Evolutionary conservation across 2,888 invertebrate species (phyloP), one percentile per base, ranked within the genome.

Genomic region (Diarsia mendica): DNA sequence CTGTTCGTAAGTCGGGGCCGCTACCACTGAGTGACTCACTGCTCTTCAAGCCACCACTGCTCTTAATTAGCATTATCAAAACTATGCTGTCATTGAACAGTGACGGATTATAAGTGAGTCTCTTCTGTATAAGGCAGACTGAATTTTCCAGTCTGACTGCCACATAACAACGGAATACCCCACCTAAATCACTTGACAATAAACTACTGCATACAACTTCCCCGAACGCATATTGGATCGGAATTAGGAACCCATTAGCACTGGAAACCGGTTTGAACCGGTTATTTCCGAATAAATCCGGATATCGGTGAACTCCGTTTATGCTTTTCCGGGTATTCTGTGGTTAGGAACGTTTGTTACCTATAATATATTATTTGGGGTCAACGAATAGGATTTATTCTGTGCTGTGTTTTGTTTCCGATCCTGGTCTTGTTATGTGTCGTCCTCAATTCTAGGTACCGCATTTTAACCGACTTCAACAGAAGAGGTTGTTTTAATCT

Each of bases 301-400:
- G 88, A 86, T 86, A 87, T 83, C 86, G 75, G 75, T 80, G 78
- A 82, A 82, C 84, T 81, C 88, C 86, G 81, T 77, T 82, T 82
- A 82, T 86, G 84, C 83, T 84, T 80, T 74, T 72, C 84, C 83
- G 85, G 72, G 80, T 82, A 83, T 89, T 83, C 79, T 70, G 73
- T 66, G 84, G 87, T 83, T 70, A 48, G 51, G 55, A 75, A 65
- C 79, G 77, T 73, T 80, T 66, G 69, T 80, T 75, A 82, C 49
- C 68, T 66, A 69, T 77, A 55, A 55, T 55, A 82, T 67, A 64
- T 80, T 80, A 79, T 74, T 70, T 64, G 33, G 74, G 67, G 13
- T 73, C 80, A 74, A 67, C 70, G 53, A 67, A 61, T 60, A 20
- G 49, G 55, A 55, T 83, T 67, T 65, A 83, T 79, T 67, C 33